Conservation (phyloP, 2,888 invertebrate genomes). For the Meliscaeva auricollis region DNA sequence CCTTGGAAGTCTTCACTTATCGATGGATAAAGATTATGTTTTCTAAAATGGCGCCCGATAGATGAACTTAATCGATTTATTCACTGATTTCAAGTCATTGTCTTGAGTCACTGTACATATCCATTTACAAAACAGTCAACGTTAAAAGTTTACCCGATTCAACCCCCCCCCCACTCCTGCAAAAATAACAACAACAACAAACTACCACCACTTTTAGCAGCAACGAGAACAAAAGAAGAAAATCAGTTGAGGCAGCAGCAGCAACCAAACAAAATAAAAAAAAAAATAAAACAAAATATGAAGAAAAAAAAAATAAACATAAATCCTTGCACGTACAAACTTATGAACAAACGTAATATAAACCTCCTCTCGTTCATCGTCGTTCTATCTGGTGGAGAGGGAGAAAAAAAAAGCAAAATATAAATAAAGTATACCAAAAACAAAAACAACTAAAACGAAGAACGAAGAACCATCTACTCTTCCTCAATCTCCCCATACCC, state of each 20-base stretch:
- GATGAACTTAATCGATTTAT: too few species aligned
- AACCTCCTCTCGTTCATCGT: constrained; percentile 35
- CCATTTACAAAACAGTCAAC: constrained; percentile 53
- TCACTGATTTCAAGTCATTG: background rate
- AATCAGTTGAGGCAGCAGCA: constrained; percentile 28
- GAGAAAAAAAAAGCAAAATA: constrained; percentile 59
- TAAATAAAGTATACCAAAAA: constrained; percentile 63
- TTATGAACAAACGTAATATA: constrained; percentile 68
- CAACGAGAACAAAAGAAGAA: constrained; percentile 50
- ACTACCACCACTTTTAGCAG: constrained; percentile 50
- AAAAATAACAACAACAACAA: background rate
- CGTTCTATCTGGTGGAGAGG: constrained; percentile 7
- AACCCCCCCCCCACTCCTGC: constrained; percentile 47
- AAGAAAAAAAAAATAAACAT: constrained; percentile 49
- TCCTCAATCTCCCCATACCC: background rate
- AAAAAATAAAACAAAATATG: too few species aligned
- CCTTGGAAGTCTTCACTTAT: too few species aligned
- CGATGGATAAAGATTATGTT: too few species aligned
- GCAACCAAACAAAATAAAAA: constrained; percentile 17
- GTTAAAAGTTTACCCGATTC: constrained; percentile 64
- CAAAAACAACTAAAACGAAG: constrained; percentile 47
- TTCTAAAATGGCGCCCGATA: too few species aligned
- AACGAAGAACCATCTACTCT: constrained; percentile 25
- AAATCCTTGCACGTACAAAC: constrained; percentile 71
- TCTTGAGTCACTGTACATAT: constrained; percentile 55